Evolutionary conservation across 2,888 invertebrate genomes (phyloP), one percentile per base, ranked within the genome.

Genomic region (Phalera bucephala): DNA sequence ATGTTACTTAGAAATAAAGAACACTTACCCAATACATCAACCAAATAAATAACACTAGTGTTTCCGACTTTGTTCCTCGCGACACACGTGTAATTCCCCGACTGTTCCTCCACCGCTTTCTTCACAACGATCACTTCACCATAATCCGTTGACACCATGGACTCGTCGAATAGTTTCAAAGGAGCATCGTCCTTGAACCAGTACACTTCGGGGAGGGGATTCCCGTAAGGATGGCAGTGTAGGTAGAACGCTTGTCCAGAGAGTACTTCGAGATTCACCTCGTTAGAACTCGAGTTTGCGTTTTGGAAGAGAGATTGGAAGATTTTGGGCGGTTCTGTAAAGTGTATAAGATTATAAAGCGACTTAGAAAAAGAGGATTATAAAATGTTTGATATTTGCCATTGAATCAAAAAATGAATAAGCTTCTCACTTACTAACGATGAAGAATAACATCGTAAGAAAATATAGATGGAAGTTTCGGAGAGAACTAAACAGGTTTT

Each of bases 81-180:
- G 13, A 91, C 84, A 62, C 93, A 93, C 0, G 87, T 90, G 56
- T 93, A 93, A 34, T 88, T 91, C 0, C 93, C 93, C 0, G 75
- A 55, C 28, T 89, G 86, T 7, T 75, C 72, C 1, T 54, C 49
- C 12, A 35, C 9, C 0, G 85, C 82, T n/a, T 58, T 63, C 28
- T 61, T 69, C 1, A 76, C 71, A 0, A 67, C 64, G 2, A 91
- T 58, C 2, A 86, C 68, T 42, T 88, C 83, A 0, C 87, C 84
- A 26, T 73, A 83, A 7, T 87, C 85, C 0, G 64, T 59, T 0
- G 79, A 74, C 1, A 77, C 61, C 80, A 87, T 81, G 0, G 60
- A 70, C 1, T 80, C 75, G 33, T 90, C 91, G 45, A 91, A 91
- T 30, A 90, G 74, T 80, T 91, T 67, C 7, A 90, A 42, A 0